Percentiles rank a stretch among this genome's conserved stretches.
phyloP scores from a whole-genome alignment of 92 coral and sea anemone genomes.

The Parazoanthus darwini region DNA sequence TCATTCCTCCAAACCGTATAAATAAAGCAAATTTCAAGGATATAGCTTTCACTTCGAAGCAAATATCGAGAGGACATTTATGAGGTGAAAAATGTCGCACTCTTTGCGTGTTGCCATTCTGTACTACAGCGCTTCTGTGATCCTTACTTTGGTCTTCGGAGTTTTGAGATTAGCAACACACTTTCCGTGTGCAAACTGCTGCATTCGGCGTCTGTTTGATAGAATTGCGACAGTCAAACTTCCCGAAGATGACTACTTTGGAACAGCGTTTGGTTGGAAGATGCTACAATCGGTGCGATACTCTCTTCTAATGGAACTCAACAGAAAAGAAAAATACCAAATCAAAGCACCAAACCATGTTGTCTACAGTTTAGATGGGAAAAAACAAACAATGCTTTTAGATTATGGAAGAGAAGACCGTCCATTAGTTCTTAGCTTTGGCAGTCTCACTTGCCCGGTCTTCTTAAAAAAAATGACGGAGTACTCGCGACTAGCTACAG shows the following conservation, averaged over 20 bases:
- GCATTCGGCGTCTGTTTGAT: background rate
- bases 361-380: slow-evolving; percentile 40
- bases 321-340: slow-evolving; percentile 13
- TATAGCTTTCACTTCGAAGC: background rate
- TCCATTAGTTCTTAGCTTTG: slow-evolving; percentile 44
- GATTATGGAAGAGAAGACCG: slow-evolving; percentile 34
- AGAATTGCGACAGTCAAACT: slow-evolving; percentile 15
- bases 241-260: slow-evolving; percentile 35
- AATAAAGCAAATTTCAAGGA: background rate
- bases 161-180: background rate
- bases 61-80: background rate
- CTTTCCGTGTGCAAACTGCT: slow-evolving; percentile 3
- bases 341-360: slow-evolving; percentile 36
- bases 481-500: slow-evolving; percentile 19
- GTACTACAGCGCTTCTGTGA: background rate
- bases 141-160: background rate
- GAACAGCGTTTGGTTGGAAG: slow-evolving; percentile 48
- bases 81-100: background rate
- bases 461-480: slow-evolving; percentile 33
- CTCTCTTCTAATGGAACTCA: slow-evolving; percentile 41
- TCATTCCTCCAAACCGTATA: slow-evolving; percentile 1
- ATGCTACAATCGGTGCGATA: slow-evolving; percentile 43
- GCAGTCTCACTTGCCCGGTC: slow-evolving; percentile 49
- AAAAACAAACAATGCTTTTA: slow-evolving; percentile 34
- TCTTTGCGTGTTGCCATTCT: background rate